Evolutionary conservation across 1,140 invertebrate species (phyloP), one percentile per base, ranked within the genome.

Genomic region (Aleiodes sp.): DNA sequence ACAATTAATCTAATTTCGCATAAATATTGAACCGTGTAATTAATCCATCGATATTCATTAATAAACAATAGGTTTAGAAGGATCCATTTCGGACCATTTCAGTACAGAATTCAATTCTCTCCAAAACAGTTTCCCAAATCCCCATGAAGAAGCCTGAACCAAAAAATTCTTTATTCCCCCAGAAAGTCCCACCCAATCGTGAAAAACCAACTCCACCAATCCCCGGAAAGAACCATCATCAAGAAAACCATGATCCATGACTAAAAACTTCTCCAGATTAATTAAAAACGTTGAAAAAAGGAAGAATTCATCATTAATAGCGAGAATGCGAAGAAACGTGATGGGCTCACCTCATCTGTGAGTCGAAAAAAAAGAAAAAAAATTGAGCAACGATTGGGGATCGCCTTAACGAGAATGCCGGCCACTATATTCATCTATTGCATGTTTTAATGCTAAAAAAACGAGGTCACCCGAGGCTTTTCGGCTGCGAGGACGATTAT

Each of bases 361-460:
- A 29, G 39, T 29, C 14, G 16, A 39, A 29, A 39, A 65, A 65
- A 65, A 65, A n/a, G n/a, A n/a, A n/a, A n/a, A n/a, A n/a, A n/a
- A n/a, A n/a, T 65, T 65, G 62, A 24, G 62, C 43, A 65, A 65
- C 62, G 52, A 56, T 19, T 46, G 41, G 37, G 26, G 39, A 46
- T 65, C 24, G 43, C n/a, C n/a, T 10, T 29, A 46, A 43, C 14
- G 62, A 65, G 39, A 39, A 65, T 52, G 62, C 10, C 19, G n/a
- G 43, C n/a, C n/a, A n/a, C n/a, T n/a, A n/a, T n/a, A n/a, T n/a
- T 37, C 28, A 10, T 46, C 26, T 39, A 41, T 63, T 24, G 37
- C 29, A 35, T 19, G 9, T 33, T n/a, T n/a, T n/a, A n/a, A n/a
- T 39, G 19, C n/a, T 8, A n/a, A 37, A 4, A 37, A 24, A 63